These are phyloP conservation scores for Bedellia somnulentella DNA, from an alignment of 2,888 invertebrate species.

Conservation along the genomic window DNA sequence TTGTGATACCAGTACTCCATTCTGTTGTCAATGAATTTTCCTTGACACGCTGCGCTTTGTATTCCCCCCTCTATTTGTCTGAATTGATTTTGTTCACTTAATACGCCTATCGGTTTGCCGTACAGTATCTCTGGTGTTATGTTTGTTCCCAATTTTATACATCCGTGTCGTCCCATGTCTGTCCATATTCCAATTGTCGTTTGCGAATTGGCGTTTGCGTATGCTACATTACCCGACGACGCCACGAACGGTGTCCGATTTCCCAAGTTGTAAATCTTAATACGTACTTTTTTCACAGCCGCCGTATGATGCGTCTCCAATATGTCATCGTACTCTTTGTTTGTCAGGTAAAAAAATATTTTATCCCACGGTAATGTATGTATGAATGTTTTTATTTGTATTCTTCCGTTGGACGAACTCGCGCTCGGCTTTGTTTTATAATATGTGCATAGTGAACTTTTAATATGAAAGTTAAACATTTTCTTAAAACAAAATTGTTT, in stretches of 20 bases:
- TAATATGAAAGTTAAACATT: too few species aligned
- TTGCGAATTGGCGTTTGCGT: conserved; percentile 14
- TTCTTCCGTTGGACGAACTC: background rate
- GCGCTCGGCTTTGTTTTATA: background rate
- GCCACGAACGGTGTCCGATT: conserved; percentile 14
- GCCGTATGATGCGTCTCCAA: background rate
- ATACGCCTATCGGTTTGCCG: too few species aligned
- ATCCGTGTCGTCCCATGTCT: conserved; percentile 12
- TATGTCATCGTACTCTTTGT: conserved; percentile 2
- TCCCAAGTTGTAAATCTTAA: conserved; percentile 3
- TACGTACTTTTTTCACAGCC: background rate
- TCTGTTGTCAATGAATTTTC: too few species aligned
- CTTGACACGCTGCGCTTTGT: too few species aligned
- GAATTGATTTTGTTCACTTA: too few species aligned
- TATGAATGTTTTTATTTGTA: conserved; percentile 3
- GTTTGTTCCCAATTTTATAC: conserved; percentile 9
- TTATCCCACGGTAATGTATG: conserved; percentile 3
- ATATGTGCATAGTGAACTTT: conserved; percentile 1
- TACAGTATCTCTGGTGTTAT: too few species aligned
- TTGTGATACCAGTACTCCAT: too few species aligned
- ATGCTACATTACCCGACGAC: conserved; percentile 9
- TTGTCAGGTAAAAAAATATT: conserved; percentile 1
- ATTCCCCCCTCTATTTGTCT: too few species aligned
- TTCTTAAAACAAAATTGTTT: too few species aligned
- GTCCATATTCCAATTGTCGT: too few species aligned